Evolutionary conservation across 1,140 invertebrate species (phyloP), one percentile per base, ranked within the genome.

Genomic region (Cardiocondyla obscurior): DNA sequence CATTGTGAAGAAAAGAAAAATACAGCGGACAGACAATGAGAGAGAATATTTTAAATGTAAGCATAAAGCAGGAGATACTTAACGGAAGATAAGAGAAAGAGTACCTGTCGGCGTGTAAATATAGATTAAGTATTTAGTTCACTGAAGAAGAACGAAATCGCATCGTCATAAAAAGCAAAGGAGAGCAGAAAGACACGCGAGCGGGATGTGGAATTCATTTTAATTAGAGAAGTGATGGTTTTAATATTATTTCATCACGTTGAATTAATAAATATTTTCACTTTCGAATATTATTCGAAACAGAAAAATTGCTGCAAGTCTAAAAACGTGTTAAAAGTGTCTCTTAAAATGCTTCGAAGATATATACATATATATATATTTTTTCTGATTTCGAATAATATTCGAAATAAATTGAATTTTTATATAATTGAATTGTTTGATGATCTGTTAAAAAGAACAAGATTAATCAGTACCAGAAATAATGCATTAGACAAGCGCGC

Each of bases 41-140:
- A 44, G 10, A 60, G 10, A 60, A 64, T 19, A 19, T 49, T 28
- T 76, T 64, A 3, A 76, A 64, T 30, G 57, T 83, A 82, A 51
- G 77, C 19, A 19, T 42, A 16, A 42, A 1, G 19, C 19, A 33
- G 28, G 28, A 33, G 39, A 81, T 30, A 72, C 19, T 72, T 81
- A 57, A 72, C 28, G 33, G 2, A 82, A 60, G 33, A 64, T 74
- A 76, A 82, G 62, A 19, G 55, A n/a, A 28, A 84, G 44, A 81
- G 58, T 87, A 87, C 62, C 86, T 88, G 85, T 65, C 60, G 64
- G 69, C 77, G 33, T 91, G 90, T 91, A 90, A 90, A 91, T 91
- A 91, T 91, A 91, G 90, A 65, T 85, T 55, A 86, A 86, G 82
- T 85, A 79, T 84, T 76, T 76, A 51, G 39, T 86, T 64, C 12